Percentiles rank a stretch among this genome's conserved stretches.
Conservation (phyloP, 2,888 invertebrate genomes). For the Doris montereyensis region DNA sequence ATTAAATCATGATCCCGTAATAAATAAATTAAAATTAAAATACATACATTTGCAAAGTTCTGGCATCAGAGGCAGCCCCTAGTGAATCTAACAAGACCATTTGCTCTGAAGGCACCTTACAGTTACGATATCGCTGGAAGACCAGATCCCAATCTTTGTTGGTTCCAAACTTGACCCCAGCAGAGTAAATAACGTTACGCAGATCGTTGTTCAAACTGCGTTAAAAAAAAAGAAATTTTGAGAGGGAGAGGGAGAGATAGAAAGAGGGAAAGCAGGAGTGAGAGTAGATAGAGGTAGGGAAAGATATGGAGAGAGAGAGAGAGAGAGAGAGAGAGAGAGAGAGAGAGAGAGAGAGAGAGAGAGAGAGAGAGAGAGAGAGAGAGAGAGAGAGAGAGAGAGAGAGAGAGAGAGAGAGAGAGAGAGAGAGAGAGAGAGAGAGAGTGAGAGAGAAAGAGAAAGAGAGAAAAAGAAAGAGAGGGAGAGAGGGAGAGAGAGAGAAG, state of each 20-base stretch:
- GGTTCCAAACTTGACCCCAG: conserved; percentile 74
- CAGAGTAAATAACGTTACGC: conserved; percentile 80
- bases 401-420: neutral
- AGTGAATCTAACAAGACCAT: conserved; percentile 62
- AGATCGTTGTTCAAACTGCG: conserved; percentile 85
- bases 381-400: neutral
- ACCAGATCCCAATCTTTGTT: conserved; percentile 69
- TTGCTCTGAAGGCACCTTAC: conserved; percentile 68
- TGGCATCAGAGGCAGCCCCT: conserved; percentile 62
- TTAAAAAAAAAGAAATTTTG: no score
- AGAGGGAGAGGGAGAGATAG: no score
- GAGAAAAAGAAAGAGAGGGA: neutral
- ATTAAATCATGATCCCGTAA: no score
- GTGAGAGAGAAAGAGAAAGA: neutral
- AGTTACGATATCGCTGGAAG: conserved; percentile 63
- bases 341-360: no score
- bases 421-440: neutral
- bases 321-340: no score
- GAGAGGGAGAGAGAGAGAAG: neutral
- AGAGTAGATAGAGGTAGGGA: no score
- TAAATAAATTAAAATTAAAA: neutral
- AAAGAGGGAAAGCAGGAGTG: no score
- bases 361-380: neutral
- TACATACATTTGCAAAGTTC: conserved; percentile 64
- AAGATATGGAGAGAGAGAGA: no score